Base-by-base conservation (phyloP, 2,888 invertebrate genomes). In the Metacarcinus magister region DNA sequence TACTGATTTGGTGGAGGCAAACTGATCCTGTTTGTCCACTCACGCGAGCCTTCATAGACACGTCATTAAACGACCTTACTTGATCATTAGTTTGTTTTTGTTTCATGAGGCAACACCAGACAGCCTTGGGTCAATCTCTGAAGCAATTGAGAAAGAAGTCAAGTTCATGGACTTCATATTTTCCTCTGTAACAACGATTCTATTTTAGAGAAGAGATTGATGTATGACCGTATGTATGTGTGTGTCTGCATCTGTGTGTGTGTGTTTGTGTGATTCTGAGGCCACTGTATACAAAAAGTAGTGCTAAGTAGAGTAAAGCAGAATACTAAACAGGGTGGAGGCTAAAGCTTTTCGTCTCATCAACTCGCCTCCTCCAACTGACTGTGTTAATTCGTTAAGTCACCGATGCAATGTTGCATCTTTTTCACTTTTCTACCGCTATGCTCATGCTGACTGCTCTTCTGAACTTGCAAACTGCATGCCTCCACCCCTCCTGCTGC, bases 21-120 rank as follows among this genome's bases (percentile, higher is more conserved):
- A 39, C n/a, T 87, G 87, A 87, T 32, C 87, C 19, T 39, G 87
- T 39, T 87, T 39, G 32, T 39, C 16, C 39, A 39, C 87, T 32
- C 16, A 16, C 13, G 13, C 19, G 87, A 39, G 87, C 3, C 87
- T 28, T 87, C 87, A 87, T 3, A 87, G 87, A 39, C 39, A 7
- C 87, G 16, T 87, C 87, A 87, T 87, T 87, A 87, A 32, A 39
- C 19, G 87, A 87, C 16, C 39, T 87, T 75, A 75, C 75, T 28
- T 8, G 8, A 4, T 75, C 75, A 75, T 75, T 75, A 75, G 10
- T n/a, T 28, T 28, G 7, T 75, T 75, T 75, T 75, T 75, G 4
- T 10, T 28, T 75, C n/a, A 75, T 28, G 28, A 75, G n/a, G 8
- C 75, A n/a, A 28, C n/a, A 5, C 5, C n/a, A 23, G 75, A 75